phyloP scores from a whole-genome alignment of 2,797 vertebrate species.

The Leptoclinus maculatus region DNA sequence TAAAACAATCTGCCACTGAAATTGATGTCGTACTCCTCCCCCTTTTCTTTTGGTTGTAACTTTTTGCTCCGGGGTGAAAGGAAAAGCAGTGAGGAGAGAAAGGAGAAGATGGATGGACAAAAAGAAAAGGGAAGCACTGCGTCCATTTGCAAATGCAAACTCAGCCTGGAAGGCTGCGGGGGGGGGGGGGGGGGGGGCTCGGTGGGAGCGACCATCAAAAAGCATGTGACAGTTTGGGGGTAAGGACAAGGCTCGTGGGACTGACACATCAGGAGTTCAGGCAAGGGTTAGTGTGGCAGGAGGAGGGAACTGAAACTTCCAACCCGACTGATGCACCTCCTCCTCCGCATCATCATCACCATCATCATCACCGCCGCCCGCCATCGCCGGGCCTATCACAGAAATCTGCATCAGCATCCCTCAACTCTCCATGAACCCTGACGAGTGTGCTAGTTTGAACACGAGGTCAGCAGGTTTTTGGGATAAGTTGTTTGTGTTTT shows the following conservation, averaged over 20 bases:
- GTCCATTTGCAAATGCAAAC: slow-evolving; percentile 32
- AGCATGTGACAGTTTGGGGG: slow-evolving; percentile 71
- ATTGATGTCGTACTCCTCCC: not conserved
- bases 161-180: not conserved
- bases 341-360: slow-evolving; percentile 5
- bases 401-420: slow-evolving; percentile 30
- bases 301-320: slow-evolving; percentile 50
- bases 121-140: not conserved
- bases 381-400: slow-evolving; percentile 1
- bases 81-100: not conserved
- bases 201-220: slow-evolving; percentile 37
- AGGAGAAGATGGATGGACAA: not conserved
- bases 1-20: not conserved
- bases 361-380: not conserved
- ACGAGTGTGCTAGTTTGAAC: slow-evolving; percentile 18
- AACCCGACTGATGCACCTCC: slow-evolving; percentile 20
- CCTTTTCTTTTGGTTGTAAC: not conserved
- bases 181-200: not conserved
- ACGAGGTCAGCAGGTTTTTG: slow-evolving; percentile 43
- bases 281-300: slow-evolving; percentile 74
- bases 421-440: slow-evolving; percentile 72
- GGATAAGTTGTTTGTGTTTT: slow-evolving; percentile 56
- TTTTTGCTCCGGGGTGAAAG: not conserved
- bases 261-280: slow-evolving; percentile 70
- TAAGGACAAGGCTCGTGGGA: slow-evolving; percentile 65